Evolutionary conservation across 2,797 vertebrate genomes (phyloP).

Genomic region (Notolepis coatsorum): DNA sequence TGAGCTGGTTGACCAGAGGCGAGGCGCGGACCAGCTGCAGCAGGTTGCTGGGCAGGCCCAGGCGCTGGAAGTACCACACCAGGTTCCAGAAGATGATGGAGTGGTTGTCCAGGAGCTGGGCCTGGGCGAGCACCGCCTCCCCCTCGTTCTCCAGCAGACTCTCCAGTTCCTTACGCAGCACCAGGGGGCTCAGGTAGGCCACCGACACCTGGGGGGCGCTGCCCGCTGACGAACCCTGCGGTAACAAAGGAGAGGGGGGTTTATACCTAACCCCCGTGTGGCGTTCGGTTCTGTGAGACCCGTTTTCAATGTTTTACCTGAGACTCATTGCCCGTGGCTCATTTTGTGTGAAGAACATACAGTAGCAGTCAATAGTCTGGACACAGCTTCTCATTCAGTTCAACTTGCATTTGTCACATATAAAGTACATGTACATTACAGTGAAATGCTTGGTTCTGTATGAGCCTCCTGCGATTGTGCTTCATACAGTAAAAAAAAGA

Average conservation of each 20-base stretch:
- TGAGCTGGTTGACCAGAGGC: conserved; percentile 70
- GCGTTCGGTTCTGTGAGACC: too few species aligned
- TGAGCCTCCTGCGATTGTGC: too few species aligned
- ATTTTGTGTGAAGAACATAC: too few species aligned
- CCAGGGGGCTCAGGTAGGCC: conserved; percentile 92
- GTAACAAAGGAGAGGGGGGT: neutral
- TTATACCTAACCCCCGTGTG: too few species aligned
- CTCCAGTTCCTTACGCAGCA: conserved; percentile 93
- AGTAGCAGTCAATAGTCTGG: too few species aligned
- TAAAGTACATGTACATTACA: too few species aligned
- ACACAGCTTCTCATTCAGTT: too few species aligned
- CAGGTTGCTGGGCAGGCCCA: conserved; percentile 87
- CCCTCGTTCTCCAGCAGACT: conserved; percentile 94
- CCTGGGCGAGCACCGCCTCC: conserved; percentile 86
- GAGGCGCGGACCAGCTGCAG: conserved; percentile 85
- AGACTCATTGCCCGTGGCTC: too few species aligned
- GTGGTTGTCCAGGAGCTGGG: conserved; percentile 89
- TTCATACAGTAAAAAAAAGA: too few species aligned
- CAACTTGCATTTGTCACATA: too few species aligned
- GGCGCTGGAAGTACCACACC: conserved; percentile 92
- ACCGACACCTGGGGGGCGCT: conserved; percentile 82
- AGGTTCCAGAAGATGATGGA: conserved; percentile 98
- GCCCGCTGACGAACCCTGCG: conserved; percentile 51
- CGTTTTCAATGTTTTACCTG: too few species aligned
- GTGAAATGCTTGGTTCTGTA: too few species aligned